Conservation (phyloP, 1,140 invertebrate species). For the Microplitis demolitor region DNA sequence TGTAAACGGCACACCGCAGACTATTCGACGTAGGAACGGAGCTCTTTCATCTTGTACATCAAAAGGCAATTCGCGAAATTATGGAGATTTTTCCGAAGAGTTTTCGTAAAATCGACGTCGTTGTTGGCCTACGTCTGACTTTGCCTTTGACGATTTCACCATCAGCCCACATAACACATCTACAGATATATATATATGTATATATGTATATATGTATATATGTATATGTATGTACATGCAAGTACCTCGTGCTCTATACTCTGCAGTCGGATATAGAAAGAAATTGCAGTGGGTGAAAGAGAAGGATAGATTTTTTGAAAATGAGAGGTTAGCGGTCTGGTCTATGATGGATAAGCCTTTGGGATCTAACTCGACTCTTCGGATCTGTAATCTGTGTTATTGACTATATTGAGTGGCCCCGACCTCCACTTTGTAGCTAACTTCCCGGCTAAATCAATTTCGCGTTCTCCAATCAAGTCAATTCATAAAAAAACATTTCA, state of each 20-base stretch:
- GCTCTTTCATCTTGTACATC: conserved; percentile 58
- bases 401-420: neutral
- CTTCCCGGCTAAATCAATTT: conserved; percentile 7
- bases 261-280: no score
- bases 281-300: neutral
- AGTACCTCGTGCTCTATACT: no score
- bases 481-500: conserved; percentile 16
- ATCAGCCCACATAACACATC: neutral
- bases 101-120: conserved; percentile 50
- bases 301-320: neutral
- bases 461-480: conserved; percentile 14
- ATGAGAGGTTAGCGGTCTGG: conserved; percentile 1
- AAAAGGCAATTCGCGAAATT: conserved; percentile 59
- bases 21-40: conserved; percentile 15
- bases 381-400: conserved; percentile 19
- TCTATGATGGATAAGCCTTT: conserved; percentile 25
- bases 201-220: no score
- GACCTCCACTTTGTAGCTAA: neutral
- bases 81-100: conserved; percentile 57
- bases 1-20: conserved; percentile 12
- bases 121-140: conserved; percentile 27
- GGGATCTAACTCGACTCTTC: neutral
- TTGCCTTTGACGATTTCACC: conserved; percentile 44
- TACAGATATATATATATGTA: no score
- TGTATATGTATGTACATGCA: no score